These are phyloP conservation scores for Malurus cyaneus DNA, from an alignment of 2,113 vertebrate species.

Conservation along the genomic window DNA sequence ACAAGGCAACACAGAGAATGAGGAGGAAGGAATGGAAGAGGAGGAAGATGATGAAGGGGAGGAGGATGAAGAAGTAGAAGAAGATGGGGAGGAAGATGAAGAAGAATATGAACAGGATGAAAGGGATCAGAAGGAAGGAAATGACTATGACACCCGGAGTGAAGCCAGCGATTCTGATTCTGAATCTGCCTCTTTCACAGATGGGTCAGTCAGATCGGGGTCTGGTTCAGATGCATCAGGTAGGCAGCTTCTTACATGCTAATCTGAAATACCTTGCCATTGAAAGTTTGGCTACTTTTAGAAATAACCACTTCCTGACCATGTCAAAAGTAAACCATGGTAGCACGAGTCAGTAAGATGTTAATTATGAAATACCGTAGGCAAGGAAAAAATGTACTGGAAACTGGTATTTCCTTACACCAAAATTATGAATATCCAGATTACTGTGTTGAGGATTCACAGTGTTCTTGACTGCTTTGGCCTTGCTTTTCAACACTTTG, in stretches of 20 bases:
- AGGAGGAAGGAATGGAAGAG: slow-evolving; percentile 81
- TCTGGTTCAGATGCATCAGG: slow-evolving; percentile 93
- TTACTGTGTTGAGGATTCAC: neutral
- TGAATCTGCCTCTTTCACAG: slow-evolving; percentile 92
- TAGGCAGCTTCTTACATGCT: slow-evolving; percentile 40
- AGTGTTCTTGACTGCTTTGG: neutral
- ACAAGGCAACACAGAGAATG: slow-evolving; percentile 83
- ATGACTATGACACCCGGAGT: slow-evolving; percentile 94
- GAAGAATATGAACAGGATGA: slow-evolving; percentile 90
- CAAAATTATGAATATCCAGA: neutral
- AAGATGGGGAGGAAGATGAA: slow-evolving; percentile 75
- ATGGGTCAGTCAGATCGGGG: slow-evolving; percentile 88
- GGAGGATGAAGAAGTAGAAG: slow-evolving; percentile 82
- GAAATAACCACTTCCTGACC: neutral
- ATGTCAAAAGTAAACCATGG: neutral
- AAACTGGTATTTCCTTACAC: neutral
- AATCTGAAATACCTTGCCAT: neutral
- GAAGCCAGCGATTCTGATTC: slow-evolving; percentile 96
- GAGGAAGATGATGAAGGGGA: slow-evolving; percentile 81
- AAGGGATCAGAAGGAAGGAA: slow-evolving; percentile 82
- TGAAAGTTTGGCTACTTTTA: neutral
- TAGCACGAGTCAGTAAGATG: neutral
- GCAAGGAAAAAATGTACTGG: neutral
- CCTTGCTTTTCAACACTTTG: neutral
- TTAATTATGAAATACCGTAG: neutral